Evolutionary conservation across 2,888 invertebrate species (phyloP).

Genomic region (Drosophila niveifrons): DNA sequence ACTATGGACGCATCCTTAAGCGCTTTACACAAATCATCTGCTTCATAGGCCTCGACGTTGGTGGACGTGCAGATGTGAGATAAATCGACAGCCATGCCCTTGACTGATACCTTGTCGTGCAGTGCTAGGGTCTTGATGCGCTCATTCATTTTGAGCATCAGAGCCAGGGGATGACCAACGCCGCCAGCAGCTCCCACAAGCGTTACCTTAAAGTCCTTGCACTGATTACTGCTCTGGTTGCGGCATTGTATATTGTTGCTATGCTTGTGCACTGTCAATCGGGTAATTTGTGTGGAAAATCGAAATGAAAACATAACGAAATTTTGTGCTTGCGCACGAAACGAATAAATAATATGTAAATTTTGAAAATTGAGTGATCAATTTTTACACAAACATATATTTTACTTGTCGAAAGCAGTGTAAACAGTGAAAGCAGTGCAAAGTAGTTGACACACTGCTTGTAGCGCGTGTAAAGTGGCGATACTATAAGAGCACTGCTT

Average conservation of each 20-base stretch:
- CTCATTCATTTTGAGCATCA: conserved; percentile 95
- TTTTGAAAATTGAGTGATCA: neutral
- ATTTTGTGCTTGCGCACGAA: neutral
- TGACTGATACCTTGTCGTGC: conserved; percentile 95
- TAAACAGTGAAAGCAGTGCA: neutral
- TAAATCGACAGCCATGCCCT: conserved; percentile 97
- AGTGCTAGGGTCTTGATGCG: conserved; percentile 92
- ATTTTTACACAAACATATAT: neutral
- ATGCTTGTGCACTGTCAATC: neutral
- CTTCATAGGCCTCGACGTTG: conserved; percentile 89
- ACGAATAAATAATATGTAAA: neutral
- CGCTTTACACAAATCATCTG: conserved; percentile 91
- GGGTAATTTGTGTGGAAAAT: neutral
- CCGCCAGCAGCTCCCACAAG: conserved; percentile 98
- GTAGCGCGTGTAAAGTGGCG: too few relatives aligned
- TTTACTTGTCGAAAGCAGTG: neutral
- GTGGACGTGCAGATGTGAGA: conserved; percentile 96
- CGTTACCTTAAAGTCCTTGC: conserved; percentile 91
- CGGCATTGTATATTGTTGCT: neutral
- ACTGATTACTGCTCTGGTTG: neutral
- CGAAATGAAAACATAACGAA: conserved; percentile 6
- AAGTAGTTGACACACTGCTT: neutral
- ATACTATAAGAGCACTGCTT: too few relatives aligned
- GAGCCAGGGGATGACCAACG: conserved; percentile 97
- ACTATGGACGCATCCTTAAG: conserved; percentile 93